Conservation (phyloP, 2,888 invertebrate genomes). For the Lapara coniferarum region DNA sequence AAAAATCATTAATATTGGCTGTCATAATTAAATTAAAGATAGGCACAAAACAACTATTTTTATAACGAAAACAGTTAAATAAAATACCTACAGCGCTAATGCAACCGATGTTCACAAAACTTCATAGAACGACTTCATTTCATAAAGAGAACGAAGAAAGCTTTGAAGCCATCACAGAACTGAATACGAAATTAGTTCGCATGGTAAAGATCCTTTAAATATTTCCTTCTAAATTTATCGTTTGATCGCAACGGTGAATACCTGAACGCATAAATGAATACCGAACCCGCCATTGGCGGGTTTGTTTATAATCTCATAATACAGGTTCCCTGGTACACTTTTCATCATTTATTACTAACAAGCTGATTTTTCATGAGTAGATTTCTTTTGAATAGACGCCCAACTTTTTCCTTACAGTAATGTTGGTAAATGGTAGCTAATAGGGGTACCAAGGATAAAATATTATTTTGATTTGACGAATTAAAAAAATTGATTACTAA, state of each 20-base stretch:
- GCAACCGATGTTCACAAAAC: background rate
- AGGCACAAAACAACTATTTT: too few relatives aligned
- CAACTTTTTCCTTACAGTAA: too few relatives aligned
- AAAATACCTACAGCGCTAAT: background rate
- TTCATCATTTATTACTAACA: too few relatives aligned
- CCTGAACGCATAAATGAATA: conserved; percentile 31
- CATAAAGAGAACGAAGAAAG: background rate
- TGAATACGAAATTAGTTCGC: conserved; percentile 52
- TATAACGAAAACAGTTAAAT: background rate
- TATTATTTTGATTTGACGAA: too few relatives aligned
- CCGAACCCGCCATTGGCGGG: conserved; percentile 1
- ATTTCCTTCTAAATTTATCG: conserved; percentile 54
- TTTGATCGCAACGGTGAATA: conserved; percentile 45
- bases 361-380: too few relatives aligned
- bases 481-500: too few relatives aligned
- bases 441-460: too few relatives aligned
- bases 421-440: too few relatives aligned
- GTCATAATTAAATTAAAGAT: too few relatives aligned
- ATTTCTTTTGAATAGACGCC: too few relatives aligned
- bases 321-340: too few relatives aligned
- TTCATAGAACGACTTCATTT: background rate
- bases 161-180: conserved; percentile 31
- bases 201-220: conserved; percentile 55
- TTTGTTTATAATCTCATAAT: conserved; percentile 3
- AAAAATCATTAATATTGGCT: too few relatives aligned